Percentiles rank a stretch among this genome's conserved stretches.
These are phyloP conservation scores for Saturnia japonica DNA, from an alignment of 2,888 invertebrate species.

Conservation along the genomic window DNA sequence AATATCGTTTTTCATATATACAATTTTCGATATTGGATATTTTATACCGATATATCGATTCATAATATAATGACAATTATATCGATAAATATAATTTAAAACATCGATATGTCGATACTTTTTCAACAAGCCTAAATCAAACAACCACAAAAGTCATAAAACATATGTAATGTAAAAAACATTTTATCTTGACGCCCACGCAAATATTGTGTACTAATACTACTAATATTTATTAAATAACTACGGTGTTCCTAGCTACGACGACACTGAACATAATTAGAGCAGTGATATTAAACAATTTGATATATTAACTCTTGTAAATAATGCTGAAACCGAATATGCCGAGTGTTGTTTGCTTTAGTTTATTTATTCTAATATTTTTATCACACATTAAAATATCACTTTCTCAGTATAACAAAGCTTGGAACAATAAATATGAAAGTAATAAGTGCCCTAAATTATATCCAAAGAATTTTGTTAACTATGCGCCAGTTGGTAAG, in stretches of 20 bases:
- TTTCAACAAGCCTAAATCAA: neutral
- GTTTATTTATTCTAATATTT: slow-evolving; percentile 50
- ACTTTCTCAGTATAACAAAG: slow-evolving; percentile 66
- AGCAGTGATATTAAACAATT: neutral
- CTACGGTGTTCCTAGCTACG: slow-evolving; percentile 22
- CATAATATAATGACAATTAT: too few species aligned
- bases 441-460: slow-evolving; percentile 79
- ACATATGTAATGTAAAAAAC: slow-evolving; percentile 24
- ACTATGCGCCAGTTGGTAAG: slow-evolving; percentile 82
- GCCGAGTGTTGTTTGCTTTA: slow-evolving; percentile 35
- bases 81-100: too few species aligned
- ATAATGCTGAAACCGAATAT: slow-evolving; percentile 37
- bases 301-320: slow-evolving; percentile 26
- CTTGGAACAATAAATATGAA: slow-evolving; percentile 76
- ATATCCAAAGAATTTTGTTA: slow-evolving; percentile 79
- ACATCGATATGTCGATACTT: too few species aligned
- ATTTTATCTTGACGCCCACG: slow-evolving; percentile 55
- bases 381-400: slow-evolving; percentile 52
- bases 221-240: slow-evolving; percentile 39
- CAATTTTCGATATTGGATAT: too few species aligned
- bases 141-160: neutral
- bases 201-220: slow-evolving; percentile 42
- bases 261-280: neutral
- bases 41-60: too few species aligned
- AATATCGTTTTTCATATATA: too few species aligned